Evolutionary conservation across 2,113 vertebrate genomes (phyloP).

Genomic region (Hiodon alosoides): DNA sequence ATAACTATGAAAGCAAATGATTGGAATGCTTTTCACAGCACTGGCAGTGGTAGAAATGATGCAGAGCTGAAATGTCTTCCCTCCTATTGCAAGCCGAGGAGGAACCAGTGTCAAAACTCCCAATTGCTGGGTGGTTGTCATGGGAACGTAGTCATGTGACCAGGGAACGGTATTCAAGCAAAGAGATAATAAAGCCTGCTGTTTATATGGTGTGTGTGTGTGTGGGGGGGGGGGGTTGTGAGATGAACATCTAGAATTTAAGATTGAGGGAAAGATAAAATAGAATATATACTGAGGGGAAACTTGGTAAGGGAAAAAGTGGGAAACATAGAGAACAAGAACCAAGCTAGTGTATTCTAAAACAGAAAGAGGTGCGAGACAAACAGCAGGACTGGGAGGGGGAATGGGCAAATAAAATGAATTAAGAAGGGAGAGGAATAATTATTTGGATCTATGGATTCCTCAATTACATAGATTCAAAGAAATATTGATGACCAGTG

Average conservation of each 20-base stretch:
- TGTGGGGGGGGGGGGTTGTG: no score
- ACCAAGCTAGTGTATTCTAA: not conserved
- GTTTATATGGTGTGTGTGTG: not conserved
- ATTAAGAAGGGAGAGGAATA: constrained; percentile 9
- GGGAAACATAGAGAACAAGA: not conserved
- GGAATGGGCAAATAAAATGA: not conserved
- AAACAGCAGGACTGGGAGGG: not conserved
- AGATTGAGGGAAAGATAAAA: no score
- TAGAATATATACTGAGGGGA: no score
- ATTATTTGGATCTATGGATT: not conserved
- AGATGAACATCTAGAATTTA: no score
- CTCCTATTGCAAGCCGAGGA: constrained; percentile 11
- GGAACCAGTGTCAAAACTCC: constrained; percentile 11
- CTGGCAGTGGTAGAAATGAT: not conserved
- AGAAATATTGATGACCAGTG: constrained; percentile 5
- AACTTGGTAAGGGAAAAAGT: not conserved
- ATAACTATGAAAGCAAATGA: not conserved
- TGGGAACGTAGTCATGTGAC: constrained; percentile 11
- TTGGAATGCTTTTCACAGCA: not conserved
- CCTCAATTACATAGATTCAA: not conserved
- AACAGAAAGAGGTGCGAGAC: not conserved
- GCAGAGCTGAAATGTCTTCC: not conserved
- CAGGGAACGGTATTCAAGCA: constrained; percentile 1
- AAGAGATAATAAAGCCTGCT: constrained; percentile 8
- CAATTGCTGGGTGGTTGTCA: constrained; percentile 21